Base-by-base conservation (phyloP, 2,113 vertebrate genomes). In the Sebastes fasciatus region DNA sequence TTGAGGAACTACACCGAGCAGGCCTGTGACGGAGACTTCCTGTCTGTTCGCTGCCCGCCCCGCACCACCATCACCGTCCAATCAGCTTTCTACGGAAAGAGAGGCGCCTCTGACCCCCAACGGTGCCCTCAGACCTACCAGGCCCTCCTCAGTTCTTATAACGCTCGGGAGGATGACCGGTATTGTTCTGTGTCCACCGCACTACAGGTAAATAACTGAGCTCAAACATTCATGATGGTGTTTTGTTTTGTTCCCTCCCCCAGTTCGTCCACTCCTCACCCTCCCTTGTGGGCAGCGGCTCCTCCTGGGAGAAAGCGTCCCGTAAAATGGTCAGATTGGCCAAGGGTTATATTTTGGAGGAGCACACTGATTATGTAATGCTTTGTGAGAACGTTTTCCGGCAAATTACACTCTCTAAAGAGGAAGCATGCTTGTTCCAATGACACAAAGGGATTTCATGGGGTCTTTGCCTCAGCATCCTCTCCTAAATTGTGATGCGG, bases 41-140 rank as follows among this genome's bases (percentile, higher is more conserved):
- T 97, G 88, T 96, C 96, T 4, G 91, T 97, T 58, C 95, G 94
- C 74, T 98, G 97, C 75, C 97, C 97, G n/a, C 96, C 97, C 68
- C 96, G 96, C 88, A 97, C 97, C 63, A 97, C 96, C 88, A 96
- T 98, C 94, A 96, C 97, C 43, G 93, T 97, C 91, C 97, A 98
- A 75, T 97, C 97, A 5, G 97, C 97, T 23, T 97, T 97, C 92
- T 98, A 98, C 1, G 97, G 97, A 63, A 94, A 95, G 51, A 95
- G 85, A 90, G 90, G 95, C 61, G 90, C 94, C 43, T 95, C 96
- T 42, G 96, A 93, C 76, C 81, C 94, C 43, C 94, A 95, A 46
- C 95, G 95, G 87, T 98, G 97, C 75, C 96, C 95, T 52, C 92
- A 95, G 49, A 93, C 89, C 78, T 96, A 95, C 70, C 93, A 94